Conservation (phyloP, 2,888 invertebrate genomes). For the Chouioia cunea region DNA sequence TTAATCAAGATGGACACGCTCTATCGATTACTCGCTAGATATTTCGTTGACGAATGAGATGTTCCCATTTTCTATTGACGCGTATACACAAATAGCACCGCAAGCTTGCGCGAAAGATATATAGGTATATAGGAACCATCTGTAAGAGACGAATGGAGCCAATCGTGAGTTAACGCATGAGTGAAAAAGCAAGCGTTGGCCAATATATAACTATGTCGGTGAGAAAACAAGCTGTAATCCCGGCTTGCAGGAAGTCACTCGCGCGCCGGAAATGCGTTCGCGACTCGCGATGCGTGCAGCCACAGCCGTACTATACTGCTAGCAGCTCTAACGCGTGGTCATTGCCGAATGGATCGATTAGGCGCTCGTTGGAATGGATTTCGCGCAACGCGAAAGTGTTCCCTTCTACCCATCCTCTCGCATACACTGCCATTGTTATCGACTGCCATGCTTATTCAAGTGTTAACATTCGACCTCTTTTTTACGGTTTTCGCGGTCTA, state of each 20-base stretch:
- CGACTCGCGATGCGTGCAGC: conserved; percentile 44
- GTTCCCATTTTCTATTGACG: no score
- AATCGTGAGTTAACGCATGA: background rate
- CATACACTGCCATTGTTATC: background rate
- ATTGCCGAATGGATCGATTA: background rate
- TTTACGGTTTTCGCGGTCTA: no score
- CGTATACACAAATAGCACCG: no score
- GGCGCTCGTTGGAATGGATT: background rate
- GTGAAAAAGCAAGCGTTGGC: no score
- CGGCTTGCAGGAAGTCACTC: background rate
- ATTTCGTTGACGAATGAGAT: no score
- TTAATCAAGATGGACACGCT: no score
- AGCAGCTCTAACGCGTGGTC: no score
- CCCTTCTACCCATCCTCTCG: background rate
- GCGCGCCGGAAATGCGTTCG: conserved; percentile 51
- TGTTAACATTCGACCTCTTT: no score
- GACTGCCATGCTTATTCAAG: no score
- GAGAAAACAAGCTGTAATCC: conserved; percentile 19
- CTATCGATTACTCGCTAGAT: no score
- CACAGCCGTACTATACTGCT: conserved; percentile 20
- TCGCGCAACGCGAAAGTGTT: background rate
- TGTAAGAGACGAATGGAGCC: background rate
- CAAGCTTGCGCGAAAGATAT: no score
- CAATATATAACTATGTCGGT: no score
- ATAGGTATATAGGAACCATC: background rate